Base-by-base conservation (phyloP, 2,888 invertebrate species). In the Drosophila leonis region DNA sequence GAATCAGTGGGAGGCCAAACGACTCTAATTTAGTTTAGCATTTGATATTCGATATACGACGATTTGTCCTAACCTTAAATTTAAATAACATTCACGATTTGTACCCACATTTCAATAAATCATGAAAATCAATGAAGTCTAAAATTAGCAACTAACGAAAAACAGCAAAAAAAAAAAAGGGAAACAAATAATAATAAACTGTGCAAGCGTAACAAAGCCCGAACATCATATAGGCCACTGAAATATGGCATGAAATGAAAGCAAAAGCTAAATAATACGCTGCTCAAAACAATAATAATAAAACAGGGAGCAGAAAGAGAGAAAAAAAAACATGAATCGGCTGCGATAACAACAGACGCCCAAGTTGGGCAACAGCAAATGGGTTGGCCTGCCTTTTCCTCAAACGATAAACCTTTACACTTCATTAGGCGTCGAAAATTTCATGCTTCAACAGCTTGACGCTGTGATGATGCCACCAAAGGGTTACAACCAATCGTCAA, bases 341-440 rank as follows among this genome's bases (percentile, higher is more conserved):
- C 56, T 42, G 31, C 56, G 48, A 33, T 65, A 72, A 49, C 59
- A 62, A 33, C 49, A 37, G 10, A 52, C 48, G 31, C 10, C 33
- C 31, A 41, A 63, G 24, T 33, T 20, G 41, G 49, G 51, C 56
- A 73, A 55, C 41, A 42, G 33, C 49, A 35, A 76, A 61, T 67
- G 35, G 56, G 64, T 41, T 64, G 75, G 66, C 67, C 65, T 80
- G 78, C 68, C 75, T 72, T 78, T 80, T 67, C 70, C 76, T 87
- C 77, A 69, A 87, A 72, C 89, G 86, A 87, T 87, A 87, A 89
- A 87, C 89, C 89, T 84, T 89, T 87, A 71, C 86, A 79, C 84
- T 87, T 87, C 86, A 87, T 87, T 87, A 89, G 75, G 65, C 81
- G 71, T 84, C 70, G 66, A 79, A 84, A 87, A 89, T 89, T 87